Evolutionary conservation across 2,888 invertebrate species (phyloP), one percentile per base, ranked within the genome.

Genomic region (Apeira syringaria): DNA sequence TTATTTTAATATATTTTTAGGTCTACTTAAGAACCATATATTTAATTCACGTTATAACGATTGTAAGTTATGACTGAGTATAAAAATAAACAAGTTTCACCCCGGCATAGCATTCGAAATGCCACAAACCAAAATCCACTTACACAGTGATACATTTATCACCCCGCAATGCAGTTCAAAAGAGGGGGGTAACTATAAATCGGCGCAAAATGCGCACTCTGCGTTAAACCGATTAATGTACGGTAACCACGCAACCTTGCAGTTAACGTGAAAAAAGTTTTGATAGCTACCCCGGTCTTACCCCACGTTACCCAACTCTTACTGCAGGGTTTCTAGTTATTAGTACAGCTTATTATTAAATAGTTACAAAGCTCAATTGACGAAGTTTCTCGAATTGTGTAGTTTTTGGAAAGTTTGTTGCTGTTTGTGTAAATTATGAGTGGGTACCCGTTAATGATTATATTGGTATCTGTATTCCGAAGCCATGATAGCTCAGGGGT

Each of bases 161-260:
- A 50, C 50, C 44, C 53, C 48, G 55, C 55, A 55, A 44, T 55
- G 55, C 55, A 55, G 55, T 52, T 44, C 41, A 44, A 45, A 51
- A 47, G 34, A 36, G 46, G 50, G 32, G 38, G 46, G 42, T 44
- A 34, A 42, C 40, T 47, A 50, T 52, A 50, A 52, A 55, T 48
- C 30, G 52, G 52, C 32, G 39, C 38, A 48, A 47, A 53, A 48
- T 46, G 52, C 52, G 46, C 52, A 47, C 52, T 49, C 48, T 47
- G 43, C 47, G 52, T 52, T 47, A 47, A 55, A 50, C 52, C 50
- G 52, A 56, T 56, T 56, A 53, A 56, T 56, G 56, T 31, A 38
- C 44, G 44, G 53, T 47, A 42, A 46, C 50, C 56, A 56, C 53
- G 56, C 56, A 51, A 56, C 28, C 35, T 41, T 33, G 47, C 51